phyloP scores from a whole-genome alignment of 2,888 invertebrate genomes.

The Hydropsyche betteni region DNA sequence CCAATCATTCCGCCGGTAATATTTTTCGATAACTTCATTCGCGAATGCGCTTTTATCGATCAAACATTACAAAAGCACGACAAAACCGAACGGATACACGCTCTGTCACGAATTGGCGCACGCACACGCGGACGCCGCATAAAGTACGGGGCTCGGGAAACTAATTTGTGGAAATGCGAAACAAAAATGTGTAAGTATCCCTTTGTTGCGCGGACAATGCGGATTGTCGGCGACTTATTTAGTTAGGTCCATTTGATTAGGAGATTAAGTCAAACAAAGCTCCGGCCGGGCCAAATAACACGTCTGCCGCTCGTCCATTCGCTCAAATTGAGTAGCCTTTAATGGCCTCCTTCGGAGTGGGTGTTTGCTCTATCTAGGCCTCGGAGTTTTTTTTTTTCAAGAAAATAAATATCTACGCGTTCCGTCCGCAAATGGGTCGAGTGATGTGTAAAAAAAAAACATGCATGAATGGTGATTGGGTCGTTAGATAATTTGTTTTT shows the following conservation, averaged over 20 bases:
- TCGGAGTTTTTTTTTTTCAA: not conserved
- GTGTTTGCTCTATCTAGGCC: slow-evolving; percentile 18
- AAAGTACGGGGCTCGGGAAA: not conserved
- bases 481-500: no score
- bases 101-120: no score
- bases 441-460: not conserved
- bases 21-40: no score
- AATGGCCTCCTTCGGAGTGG: slow-evolving; percentile 14
- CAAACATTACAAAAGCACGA: no score
- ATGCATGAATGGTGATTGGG: not conserved
- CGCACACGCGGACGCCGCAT: not conserved
- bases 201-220: slow-evolving; percentile 45
- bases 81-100: no score
- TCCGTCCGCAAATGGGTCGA: slow-evolving; percentile 5
- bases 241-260: slow-evolving; percentile 49
- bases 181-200: slow-evolving; percentile 37
- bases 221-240: slow-evolving; percentile 47
- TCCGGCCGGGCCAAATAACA: slow-evolving; percentile 27
- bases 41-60: no score
- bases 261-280: slow-evolving; percentile 43
- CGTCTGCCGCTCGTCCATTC: slow-evolving; percentile 25
- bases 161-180: slow-evolving; percentile 36
- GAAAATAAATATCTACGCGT: slow-evolving; percentile 3
- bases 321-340: slow-evolving; percentile 31
- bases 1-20: no score